These are phyloP conservation scores for Noctua comes DNA, from an alignment of 2,888 invertebrate species.

Conservation along the genomic window DNA sequence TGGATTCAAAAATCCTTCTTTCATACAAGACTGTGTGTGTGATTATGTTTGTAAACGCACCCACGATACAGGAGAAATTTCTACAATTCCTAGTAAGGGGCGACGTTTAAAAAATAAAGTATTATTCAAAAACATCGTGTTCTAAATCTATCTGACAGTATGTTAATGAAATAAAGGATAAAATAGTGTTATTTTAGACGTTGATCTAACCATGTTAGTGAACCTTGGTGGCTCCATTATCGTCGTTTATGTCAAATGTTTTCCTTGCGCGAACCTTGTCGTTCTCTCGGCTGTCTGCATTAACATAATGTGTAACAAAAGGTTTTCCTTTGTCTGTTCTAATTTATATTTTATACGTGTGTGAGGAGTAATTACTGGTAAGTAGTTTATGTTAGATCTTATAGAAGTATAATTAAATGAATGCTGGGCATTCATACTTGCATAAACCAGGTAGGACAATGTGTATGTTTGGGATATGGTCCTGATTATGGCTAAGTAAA, in stretches of 20 bases:
- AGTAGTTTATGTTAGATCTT: neutral
- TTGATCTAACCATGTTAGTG: constrained; percentile 11
- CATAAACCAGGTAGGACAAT: too few species aligned
- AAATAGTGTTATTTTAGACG: neutral
- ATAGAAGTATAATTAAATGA: neutral
- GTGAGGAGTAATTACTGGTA: neutral
- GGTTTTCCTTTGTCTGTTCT: constrained; percentile 48
- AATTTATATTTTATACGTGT: constrained; percentile 28
- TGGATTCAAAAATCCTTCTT: neutral
- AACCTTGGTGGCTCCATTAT: constrained; percentile 50
- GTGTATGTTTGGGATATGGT: neutral
- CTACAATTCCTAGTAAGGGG: too few species aligned
- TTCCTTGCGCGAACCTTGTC: constrained; percentile 51
- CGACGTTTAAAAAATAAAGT: neutral
- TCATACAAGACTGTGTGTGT: neutral
- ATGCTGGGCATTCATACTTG: neutral
- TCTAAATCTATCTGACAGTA: neutral
- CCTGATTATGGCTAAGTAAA: neutral
- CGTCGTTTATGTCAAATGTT: constrained; percentile 46
- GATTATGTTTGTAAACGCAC: neutral
- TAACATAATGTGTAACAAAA: too few species aligned
- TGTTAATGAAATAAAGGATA: constrained; percentile 17
- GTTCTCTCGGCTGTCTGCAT: constrained; percentile 12
- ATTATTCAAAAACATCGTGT: neutral
- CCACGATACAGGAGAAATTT: neutral